These are phyloP conservation scores for Podarcis siculus DNA, from an alignment of 2,797 vertebrate genomes.

Conservation along the genomic window DNA sequence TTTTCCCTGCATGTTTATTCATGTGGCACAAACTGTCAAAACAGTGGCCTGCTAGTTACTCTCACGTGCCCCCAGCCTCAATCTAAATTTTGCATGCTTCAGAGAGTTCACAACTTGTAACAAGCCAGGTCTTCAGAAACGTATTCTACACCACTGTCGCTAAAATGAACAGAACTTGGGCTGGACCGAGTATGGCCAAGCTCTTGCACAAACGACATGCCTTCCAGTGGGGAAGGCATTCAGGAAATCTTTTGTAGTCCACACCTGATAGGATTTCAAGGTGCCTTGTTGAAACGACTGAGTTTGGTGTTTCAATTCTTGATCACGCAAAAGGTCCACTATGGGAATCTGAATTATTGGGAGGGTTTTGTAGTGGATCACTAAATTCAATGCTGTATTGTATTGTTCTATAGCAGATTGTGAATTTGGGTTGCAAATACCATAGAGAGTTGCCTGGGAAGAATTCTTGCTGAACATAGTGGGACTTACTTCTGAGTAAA, in stretches of 20 bases:
- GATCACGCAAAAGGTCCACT: not conserved
- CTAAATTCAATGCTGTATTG: not conserved
- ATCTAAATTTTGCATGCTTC: not conserved
- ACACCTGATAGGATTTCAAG: not conserved
- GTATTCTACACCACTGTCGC: not conserved
- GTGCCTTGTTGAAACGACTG: not conserved
- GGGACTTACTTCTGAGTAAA: not conserved
- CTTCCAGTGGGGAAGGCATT: not conserved
- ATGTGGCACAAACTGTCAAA: not conserved
- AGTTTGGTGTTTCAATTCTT: not conserved
- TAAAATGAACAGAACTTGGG: not conserved
- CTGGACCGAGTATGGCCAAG: not conserved
- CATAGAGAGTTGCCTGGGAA: not conserved
- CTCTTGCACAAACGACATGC: not conserved
- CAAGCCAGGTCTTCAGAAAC: not conserved
- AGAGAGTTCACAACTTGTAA: not conserved
- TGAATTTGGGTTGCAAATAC: not conserved
- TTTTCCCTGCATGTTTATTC: not conserved
- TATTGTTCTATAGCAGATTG: not conserved
- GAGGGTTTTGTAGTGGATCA: not conserved
- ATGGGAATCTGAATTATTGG: not conserved
- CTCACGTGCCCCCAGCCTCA: not conserved
- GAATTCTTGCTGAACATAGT: not conserved
- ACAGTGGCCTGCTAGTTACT: not conserved
- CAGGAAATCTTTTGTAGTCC: not conserved